Evolutionary conservation across 2,888 invertebrate genomes (phyloP).

Genomic region (Epinotia nisella): DNA sequence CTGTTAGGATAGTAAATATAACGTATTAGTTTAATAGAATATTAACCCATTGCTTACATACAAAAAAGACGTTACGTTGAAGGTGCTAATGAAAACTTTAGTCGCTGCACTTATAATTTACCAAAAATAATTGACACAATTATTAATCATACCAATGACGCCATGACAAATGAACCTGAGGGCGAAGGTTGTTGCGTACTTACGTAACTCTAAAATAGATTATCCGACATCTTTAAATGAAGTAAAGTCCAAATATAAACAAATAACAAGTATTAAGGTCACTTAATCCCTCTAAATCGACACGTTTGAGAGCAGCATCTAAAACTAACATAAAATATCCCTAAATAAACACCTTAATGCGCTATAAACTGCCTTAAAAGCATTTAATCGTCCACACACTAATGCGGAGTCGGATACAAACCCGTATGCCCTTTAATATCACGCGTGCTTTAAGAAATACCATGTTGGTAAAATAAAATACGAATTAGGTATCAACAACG

Average conservation of each 20-base stretch:
- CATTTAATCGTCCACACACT: conserved; percentile 34
- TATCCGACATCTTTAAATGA: conserved; percentile 2
- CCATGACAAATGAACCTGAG: background rate
- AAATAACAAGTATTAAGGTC: conserved; percentile 26
- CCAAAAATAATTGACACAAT: no score
- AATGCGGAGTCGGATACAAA: conserved; percentile 24
- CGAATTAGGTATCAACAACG: background rate
- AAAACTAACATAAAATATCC: conserved; percentile 42
- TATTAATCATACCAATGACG: no score
- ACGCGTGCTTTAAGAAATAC: background rate
- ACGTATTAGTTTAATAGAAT: no score
- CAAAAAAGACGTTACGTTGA: no score
- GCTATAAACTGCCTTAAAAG: conserved; percentile 37
- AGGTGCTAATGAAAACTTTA: no score
- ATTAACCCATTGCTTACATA: no score
- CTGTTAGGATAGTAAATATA: no score
- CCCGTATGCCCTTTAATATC: conserved; percentile 24
- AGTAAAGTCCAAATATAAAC: conserved; percentile 14
- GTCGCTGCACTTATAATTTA: no score
- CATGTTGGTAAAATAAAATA: conserved; percentile 22
- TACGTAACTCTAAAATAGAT: conserved; percentile 6
- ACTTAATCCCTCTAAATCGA: conserved; percentile 28
- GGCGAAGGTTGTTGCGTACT: background rate
- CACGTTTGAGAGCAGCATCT: conserved; percentile 33
- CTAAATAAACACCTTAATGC: conserved; percentile 42